These are phyloP conservation scores for Trachythela sp. DNA, from an alignment of 64 coral and sea anemone species.

Conservation along the genomic window DNA sequence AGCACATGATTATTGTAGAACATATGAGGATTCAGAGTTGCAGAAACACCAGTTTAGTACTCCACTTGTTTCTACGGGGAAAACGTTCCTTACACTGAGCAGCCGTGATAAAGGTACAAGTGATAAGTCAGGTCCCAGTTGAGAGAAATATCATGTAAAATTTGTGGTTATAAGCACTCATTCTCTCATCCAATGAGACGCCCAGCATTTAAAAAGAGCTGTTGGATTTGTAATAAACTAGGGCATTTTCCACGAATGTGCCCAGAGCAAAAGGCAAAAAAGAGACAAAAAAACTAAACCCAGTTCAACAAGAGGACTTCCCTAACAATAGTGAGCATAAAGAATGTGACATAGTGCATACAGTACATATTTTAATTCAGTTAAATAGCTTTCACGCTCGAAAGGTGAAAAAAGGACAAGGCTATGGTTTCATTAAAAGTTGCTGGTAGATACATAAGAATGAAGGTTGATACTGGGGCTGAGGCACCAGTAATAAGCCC, in stretches of 20 bases:
- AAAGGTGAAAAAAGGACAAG: constrained; percentile 6
- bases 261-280: neutral
- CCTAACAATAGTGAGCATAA: neutral
- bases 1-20: constrained; percentile 57
- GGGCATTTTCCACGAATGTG: constrained; percentile 48
- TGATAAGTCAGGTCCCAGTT: too few species aligned
- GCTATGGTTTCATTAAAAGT: constrained; percentile 41
- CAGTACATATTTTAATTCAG: constrained; percentile 57
- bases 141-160: neutral
- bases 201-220: constrained; percentile 27
- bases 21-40: constrained; percentile 49
- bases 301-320: neutral
- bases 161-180: constrained; percentile 28
- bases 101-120: neutral
- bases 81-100: neutral
- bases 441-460: neutral
- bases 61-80: neutral
- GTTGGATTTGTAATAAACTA: constrained; percentile 48
- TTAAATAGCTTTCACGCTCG: constrained; percentile 33
- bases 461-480: constrained; percentile 60
- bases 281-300: neutral
- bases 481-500: constrained; percentile 36
- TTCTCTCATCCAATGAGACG: constrained; percentile 40
- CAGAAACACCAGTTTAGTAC: constrained; percentile 49
- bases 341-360: constrained; percentile 6